Percentiles rank a stretch among this genome's conserved stretches.
Conservation (phyloP, 2,888 invertebrate species). For the Acanthoscelides obtectus region DNA sequence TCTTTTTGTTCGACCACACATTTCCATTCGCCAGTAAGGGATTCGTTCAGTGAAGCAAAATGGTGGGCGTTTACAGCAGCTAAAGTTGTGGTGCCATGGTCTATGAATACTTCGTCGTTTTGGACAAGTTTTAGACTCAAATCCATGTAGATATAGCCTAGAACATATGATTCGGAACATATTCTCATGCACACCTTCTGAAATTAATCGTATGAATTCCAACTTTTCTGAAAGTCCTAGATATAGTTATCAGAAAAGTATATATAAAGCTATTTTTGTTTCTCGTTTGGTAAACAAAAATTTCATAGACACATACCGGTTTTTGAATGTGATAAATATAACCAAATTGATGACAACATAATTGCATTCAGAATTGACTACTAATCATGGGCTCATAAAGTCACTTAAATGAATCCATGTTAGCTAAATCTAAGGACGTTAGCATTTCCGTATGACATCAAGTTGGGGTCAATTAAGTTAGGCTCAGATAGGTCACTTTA, state of each 20-base stretch:
- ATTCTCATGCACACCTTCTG: neutral
- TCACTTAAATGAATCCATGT: too few species aligned
- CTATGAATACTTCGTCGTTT: slow-evolving; percentile 43
- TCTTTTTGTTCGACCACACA: slow-evolving; percentile 52
- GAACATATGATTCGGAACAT: neutral
- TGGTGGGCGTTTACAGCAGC: slow-evolving; percentile 47
- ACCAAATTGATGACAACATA: too few species aligned
- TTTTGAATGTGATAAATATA: too few species aligned
- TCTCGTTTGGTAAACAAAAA: too few species aligned
- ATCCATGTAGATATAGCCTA: slow-evolving; percentile 50
- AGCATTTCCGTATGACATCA: too few species aligned
- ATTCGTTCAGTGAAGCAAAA: slow-evolving; percentile 41
- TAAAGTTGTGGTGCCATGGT: slow-evolving; percentile 49
- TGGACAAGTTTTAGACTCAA: slow-evolving; percentile 48
- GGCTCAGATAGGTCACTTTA: neutral
- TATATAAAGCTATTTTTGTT: too few species aligned
- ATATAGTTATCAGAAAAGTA: too few species aligned
- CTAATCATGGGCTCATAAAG: too few species aligned
- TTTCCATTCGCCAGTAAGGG: slow-evolving; percentile 51
- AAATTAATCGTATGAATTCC: neutral
- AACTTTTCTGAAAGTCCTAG: neutral
- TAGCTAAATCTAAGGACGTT: too few species aligned
- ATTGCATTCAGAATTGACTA: too few species aligned
- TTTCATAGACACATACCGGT: too few species aligned
- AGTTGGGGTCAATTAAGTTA: too few species aligned